A percentile compares a stretch with the other conserved stretches of the same genome.
These are phyloP conservation scores for Boloria euphrosyne DNA, from an alignment of 2,888 invertebrate species.

Conservation along the genomic window DNA sequence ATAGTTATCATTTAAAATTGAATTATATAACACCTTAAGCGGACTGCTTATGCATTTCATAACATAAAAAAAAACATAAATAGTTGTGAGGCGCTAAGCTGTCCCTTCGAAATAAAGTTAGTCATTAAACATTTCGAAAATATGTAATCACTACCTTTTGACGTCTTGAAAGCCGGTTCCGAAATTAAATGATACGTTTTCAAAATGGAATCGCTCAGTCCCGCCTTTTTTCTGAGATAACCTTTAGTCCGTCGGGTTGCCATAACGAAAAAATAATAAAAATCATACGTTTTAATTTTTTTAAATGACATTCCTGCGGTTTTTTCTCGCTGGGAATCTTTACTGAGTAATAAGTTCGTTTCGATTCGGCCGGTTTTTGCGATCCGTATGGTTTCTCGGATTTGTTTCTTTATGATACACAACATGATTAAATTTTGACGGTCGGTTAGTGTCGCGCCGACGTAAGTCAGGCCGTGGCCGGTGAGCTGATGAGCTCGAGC, in stretches of 20 bases:
- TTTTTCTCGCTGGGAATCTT: constrained; percentile 77
- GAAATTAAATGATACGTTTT: constrained; percentile 82
- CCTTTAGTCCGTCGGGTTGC: constrained; percentile 78
- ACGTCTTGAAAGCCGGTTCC: constrained; percentile 81
- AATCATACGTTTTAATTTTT: constrained; percentile 78
- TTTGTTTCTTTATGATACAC: constrained; percentile 57
- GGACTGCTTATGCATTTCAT: constrained; percentile 16
- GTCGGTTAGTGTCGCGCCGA: constrained; percentile 44
- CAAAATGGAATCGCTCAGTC: constrained; percentile 81
- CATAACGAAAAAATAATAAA: constrained; percentile 70
- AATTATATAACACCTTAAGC: constrained; percentile 31
- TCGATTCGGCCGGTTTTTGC: constrained; percentile 68
- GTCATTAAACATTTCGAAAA: constrained; percentile 60
- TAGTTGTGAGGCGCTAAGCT: constrained; percentile 67
- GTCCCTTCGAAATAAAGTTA: constrained; percentile 52
- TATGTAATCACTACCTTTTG: constrained; percentile 81
- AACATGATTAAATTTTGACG: constrained; percentile 58
- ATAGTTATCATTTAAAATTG: constrained; percentile 30
- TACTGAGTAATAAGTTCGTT: constrained; percentile 69
- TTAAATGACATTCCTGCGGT: constrained; percentile 81
- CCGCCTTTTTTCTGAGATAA: constrained; percentile 82
- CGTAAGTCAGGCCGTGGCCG: constrained; percentile 15
- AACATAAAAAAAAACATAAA: constrained; percentile 31
- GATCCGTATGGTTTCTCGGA: constrained; percentile 58
- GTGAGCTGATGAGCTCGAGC: constrained; percentile 62